Conservation (phyloP, 2,113 vertebrate genomes). For the Rhinolophus ferrumequinum region DNA sequence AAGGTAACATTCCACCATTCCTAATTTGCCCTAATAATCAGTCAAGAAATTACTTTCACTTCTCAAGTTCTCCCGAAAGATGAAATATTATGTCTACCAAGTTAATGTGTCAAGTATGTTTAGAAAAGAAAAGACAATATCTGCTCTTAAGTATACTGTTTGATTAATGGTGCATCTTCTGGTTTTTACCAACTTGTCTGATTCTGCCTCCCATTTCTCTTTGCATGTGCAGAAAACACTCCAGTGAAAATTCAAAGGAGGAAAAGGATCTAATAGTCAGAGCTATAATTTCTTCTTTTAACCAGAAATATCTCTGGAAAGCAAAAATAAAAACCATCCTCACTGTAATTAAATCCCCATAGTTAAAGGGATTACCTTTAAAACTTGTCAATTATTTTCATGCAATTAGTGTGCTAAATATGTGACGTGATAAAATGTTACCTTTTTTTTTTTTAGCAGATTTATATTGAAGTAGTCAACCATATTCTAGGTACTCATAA, state of each 20-base stretch:
- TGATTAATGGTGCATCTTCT: neutral
- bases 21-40: neutral
- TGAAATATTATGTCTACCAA: neutral
- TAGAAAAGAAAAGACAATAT: neutral
- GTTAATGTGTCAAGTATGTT: neutral
- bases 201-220: neutral
- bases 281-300: neutral
- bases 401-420: neutral
- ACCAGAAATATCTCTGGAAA: neutral
- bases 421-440: neutral
- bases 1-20: neutral
- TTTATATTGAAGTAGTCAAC: constrained; percentile 15
- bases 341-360: neutral
- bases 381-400: neutral
- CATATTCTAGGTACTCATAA: neutral
- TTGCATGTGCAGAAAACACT: neutral
- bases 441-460: neutral
- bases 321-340: neutral
- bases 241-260: neutral
- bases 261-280: neutral
- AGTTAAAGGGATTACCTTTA: neutral
- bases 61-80: neutral
- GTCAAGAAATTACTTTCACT: neutral
- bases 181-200: neutral
- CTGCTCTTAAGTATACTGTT: neutral